phyloP scores from a whole-genome alignment of 2,888 invertebrate genomes.

The Alcis repandata region DNA sequence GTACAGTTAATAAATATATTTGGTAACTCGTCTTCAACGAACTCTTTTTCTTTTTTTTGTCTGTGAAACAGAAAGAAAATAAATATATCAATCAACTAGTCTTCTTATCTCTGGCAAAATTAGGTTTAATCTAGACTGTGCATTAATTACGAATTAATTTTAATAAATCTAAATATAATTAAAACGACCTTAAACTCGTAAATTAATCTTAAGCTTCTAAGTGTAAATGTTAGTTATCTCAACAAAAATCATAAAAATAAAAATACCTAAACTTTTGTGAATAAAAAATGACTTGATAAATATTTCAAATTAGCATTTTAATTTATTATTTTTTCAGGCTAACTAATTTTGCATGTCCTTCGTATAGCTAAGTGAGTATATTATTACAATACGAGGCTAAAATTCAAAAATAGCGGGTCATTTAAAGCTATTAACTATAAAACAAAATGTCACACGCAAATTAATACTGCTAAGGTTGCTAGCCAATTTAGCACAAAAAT shows the following conservation, averaged over 20 bases:
- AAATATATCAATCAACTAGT: neutral
- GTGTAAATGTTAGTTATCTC: neutral
- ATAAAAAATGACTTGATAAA: neutral
- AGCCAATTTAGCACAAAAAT: neutral
- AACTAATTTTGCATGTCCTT: neutral
- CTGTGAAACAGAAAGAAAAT: too few species aligned
- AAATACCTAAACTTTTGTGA: neutral
- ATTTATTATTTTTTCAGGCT: slow-evolving; percentile 1
- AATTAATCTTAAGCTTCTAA: neutral
- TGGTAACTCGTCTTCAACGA: too few species aligned
- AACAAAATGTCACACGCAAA: slow-evolving; percentile 25
- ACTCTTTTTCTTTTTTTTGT: too few species aligned
- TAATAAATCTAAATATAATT: slow-evolving; percentile 24
- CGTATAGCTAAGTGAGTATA: slow-evolving; percentile 4
- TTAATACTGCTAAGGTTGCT: slow-evolving; percentile 8
- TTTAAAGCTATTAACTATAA: slow-evolving; percentile 19
- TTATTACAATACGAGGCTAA: slow-evolving; percentile 19
- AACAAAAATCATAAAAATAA: neutral
- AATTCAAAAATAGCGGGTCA: slow-evolving; percentile 11
- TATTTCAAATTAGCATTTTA: neutral
- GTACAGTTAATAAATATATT: too few species aligned
- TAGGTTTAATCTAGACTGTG: neutral
- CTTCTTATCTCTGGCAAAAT: neutral
- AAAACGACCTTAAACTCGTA: neutral
- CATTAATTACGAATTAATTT: slow-evolving; percentile 8